A percentile compares a stretch with the other conserved stretches of the same genome.
Evolutionary conservation across 2,797 vertebrate species (phyloP).

Genomic region (Carcharodon carcharias): DNA sequence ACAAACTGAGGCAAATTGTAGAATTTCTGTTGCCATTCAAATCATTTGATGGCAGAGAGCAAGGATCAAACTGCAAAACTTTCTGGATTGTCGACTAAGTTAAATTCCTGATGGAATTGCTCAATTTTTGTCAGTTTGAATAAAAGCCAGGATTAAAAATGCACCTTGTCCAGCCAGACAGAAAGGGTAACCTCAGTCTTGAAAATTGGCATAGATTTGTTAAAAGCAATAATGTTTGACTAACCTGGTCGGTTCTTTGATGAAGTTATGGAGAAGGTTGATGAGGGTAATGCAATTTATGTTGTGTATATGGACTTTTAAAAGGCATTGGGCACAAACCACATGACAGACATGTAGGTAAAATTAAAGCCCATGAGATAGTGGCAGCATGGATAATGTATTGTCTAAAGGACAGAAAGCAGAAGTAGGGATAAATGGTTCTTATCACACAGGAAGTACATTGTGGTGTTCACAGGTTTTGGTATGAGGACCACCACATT

Average conservation of each 20-base stretch:
- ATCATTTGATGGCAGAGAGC: too few relatives aligned
- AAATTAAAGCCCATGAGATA: background rate
- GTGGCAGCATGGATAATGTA: background rate
- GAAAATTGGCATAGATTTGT: background rate
- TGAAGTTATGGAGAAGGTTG: background rate
- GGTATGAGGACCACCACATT: background rate
- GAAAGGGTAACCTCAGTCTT: background rate
- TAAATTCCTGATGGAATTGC: background rate
- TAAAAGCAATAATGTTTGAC: background rate
- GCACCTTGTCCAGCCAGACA: background rate
- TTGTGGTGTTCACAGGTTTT: background rate
- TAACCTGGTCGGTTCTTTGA: background rate
- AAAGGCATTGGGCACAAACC: background rate
- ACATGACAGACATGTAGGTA: background rate
- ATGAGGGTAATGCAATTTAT: background rate
- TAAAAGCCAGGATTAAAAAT: background rate
- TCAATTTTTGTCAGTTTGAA: background rate
- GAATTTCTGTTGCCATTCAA: too few relatives aligned
- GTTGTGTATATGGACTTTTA: background rate
- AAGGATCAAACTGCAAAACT: background rate
- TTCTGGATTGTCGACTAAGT: background rate
- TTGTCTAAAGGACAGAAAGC: background rate
- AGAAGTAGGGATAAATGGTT: background rate
- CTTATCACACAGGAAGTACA: background rate
- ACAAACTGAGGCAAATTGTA: too few relatives aligned